Evolutionary conservation across 2,113 vertebrate genomes (phyloP), one percentile per base, ranked within the genome.

Genomic region (Thunnus thynnus): DNA sequence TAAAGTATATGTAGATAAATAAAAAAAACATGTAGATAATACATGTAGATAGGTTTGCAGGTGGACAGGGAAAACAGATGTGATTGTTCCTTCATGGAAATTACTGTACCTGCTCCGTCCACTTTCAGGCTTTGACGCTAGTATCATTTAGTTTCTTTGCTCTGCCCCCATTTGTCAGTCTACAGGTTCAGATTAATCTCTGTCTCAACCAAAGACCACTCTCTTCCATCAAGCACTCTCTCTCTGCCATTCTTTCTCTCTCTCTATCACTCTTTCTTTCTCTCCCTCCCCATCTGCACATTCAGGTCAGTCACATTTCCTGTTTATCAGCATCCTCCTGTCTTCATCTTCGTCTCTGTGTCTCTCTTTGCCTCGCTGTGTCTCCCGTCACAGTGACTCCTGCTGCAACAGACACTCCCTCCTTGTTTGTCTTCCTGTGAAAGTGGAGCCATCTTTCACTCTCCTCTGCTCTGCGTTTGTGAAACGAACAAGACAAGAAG

Each of bases 281-380:
- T 55, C 70, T 52, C 70, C 30, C 54, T 69, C 71, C 18, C 55
- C 80, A 77, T 89, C 83, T 72, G 66, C 68, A 80, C 77, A 72
- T 82, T 84, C 75, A 84, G 78, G 83, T 69, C 82, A 88, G 84
- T 86, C 69, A 82, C 67, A 84, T 86, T 85, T 86, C 89, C 88
- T 84, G 71, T 90, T 89, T 80, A 87, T 88, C 86, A 71, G 73
- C 83, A 82, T 88, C 83, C 68, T 67, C 56, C 67, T 36, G 72
- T 76, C 80, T 84, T 51, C 75, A 60, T 64, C 76, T 50, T 62
- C 4, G 36, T 72, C 76, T 75, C 50, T 0, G 1, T 62, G 62
- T 83, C 65, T 83, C 64, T 62, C 66, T 72, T 72, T 41, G 14
- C 48, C 20, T 27, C 5, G n/a, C 57, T 5, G 7, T 70, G 71